phyloP scores from a whole-genome alignment of 2,797 vertebrate species.

The Psittacula echo region DNA sequence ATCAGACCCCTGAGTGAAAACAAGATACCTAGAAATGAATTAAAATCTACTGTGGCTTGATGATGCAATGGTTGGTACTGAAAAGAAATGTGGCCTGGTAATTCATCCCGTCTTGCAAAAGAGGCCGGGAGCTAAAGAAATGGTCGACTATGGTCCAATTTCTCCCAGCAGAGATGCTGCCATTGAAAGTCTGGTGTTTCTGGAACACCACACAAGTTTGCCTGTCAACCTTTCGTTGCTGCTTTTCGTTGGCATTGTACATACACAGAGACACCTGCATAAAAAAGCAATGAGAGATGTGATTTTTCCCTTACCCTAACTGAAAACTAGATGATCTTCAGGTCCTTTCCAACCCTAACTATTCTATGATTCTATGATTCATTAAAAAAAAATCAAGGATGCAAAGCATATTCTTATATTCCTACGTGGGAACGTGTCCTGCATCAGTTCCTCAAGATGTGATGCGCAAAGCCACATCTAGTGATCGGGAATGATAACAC shows the following conservation, averaged over 20 bases:
- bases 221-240: neutral
- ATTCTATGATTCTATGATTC: neutral
- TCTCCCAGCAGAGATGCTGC: neutral
- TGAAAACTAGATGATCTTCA: neutral
- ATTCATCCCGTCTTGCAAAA: neutral
- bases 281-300: neutral
- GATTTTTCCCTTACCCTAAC: neutral
- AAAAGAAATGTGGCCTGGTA: neutral
- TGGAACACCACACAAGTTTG: neutral
- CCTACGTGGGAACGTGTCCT: neutral
- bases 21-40: neutral
- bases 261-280: neutral
- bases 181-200: neutral
- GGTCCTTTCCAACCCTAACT: too few relatives aligned
- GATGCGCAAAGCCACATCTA: neutral
- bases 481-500: neutral
- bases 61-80: neutral
- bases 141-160: neutral
- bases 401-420: neutral
- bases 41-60: neutral
- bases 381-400: neutral
- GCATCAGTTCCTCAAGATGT: neutral
- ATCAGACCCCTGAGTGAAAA: neutral
- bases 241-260: neutral
- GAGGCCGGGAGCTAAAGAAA: neutral